Evolutionary conservation across 2,113 vertebrate species (phyloP).

Genomic region (Lethenteron reissneri): DNA sequence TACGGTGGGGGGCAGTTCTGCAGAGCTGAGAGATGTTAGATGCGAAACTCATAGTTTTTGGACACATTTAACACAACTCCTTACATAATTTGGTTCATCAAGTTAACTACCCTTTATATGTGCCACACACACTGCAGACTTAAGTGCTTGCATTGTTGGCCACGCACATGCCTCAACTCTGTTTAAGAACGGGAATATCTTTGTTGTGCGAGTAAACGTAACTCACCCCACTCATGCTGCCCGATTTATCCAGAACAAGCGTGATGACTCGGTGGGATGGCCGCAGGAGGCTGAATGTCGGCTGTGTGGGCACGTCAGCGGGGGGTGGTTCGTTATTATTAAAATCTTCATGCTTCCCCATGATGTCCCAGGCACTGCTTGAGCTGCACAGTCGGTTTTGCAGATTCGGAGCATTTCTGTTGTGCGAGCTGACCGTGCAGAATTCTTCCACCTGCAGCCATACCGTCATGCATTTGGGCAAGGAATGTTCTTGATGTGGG

Average conservation of each 20-base stretch:
- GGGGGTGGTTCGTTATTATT: constrained; percentile 11
- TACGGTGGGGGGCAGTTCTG: no score
- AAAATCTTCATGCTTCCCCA: constrained; percentile 19
- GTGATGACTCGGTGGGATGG: constrained; percentile 18
- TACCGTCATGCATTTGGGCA: not conserved
- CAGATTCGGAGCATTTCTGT: constrained; percentile 22
- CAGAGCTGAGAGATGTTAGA: no score
- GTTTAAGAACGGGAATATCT: no score
- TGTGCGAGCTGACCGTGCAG: constrained; percentile 22
- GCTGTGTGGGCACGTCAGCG: constrained; percentile 10
- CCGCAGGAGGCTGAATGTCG: constrained; percentile 18
- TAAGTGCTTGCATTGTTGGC: no score
- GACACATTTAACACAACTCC: no score
- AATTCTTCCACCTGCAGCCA: constrained; percentile 23
- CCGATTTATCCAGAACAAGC: constrained; percentile 26
- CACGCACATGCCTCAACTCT: no score
- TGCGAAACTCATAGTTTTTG: no score
- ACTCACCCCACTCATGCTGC: constrained; percentile 21
- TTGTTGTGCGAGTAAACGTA: not conserved
- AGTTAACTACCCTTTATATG: no score
- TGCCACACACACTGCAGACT: no score
- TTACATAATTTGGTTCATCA: no score
- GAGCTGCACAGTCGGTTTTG: constrained; percentile 27
- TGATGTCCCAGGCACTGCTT: constrained; percentile 23
- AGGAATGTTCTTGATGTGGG: not conserved